phyloP scores from a whole-genome alignment of 2,888 invertebrate species.

The Lasioglossum lativentre region DNA sequence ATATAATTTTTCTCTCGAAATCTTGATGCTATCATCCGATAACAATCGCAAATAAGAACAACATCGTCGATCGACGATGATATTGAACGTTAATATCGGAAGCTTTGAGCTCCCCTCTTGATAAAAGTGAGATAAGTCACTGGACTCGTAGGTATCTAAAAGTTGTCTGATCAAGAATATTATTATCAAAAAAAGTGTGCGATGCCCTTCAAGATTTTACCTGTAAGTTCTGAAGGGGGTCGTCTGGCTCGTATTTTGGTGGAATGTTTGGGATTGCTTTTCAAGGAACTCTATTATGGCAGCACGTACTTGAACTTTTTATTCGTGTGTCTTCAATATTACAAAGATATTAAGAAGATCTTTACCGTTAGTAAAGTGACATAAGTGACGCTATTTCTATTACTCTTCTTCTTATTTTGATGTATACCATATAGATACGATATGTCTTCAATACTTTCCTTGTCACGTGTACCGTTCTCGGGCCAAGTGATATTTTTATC shows the following conservation, averaged over 20 bases:
- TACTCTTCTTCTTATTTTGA: background rate
- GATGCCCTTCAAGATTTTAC: background rate
- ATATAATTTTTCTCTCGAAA: background rate
- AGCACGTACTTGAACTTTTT: background rate
- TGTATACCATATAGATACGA: background rate
- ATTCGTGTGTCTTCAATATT: background rate
- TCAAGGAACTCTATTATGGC: background rate
- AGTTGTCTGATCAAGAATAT: background rate
- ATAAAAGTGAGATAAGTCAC: slow-evolving; percentile 35
- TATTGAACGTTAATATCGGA: slow-evolving; percentile 18
- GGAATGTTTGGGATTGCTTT: background rate
- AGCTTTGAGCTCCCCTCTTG: background rate
- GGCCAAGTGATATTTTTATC: background rate
- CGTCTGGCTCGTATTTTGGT: background rate
- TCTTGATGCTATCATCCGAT: background rate
- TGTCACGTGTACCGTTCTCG: background rate
- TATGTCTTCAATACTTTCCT: background rate
- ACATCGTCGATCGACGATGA: background rate
- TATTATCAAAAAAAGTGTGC: background rate
- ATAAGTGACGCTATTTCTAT: background rate
- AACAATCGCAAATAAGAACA: slow-evolving; percentile 22
- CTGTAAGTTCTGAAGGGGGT: background rate
- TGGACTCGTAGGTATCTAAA: background rate
- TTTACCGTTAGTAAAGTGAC: too few species aligned
- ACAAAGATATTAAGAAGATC: background rate